phyloP scores from a whole-genome alignment of 2,113 vertebrate genomes.

The Microcebus lehilahytsara region DNA sequence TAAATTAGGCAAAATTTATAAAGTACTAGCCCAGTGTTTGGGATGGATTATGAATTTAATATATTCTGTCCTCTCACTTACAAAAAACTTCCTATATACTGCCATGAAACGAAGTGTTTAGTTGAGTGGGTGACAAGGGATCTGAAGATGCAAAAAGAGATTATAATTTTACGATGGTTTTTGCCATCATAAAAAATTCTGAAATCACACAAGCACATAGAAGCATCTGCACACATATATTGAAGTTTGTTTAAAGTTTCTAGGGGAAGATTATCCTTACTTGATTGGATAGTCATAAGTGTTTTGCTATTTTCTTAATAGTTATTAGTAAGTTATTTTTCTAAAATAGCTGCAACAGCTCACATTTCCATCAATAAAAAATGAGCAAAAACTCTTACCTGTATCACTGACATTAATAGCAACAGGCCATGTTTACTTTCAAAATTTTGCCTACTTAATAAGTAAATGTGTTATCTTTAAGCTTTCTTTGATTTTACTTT shows the following conservation, averaged over 20 bases:
- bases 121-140: background rate
- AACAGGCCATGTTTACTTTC: background rate
- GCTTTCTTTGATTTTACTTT: background rate
- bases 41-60: background rate
- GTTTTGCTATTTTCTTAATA: background rate
- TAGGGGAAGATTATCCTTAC: background rate
- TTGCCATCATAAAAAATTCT: background rate
- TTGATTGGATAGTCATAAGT: background rate
- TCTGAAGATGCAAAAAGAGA: background rate
- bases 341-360: background rate
- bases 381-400: background rate
- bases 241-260: background rate
- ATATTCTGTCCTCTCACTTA: background rate
- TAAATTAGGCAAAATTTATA: background rate
- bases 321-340: background rate
- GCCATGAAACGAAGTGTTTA: background rate
- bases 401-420: rapidly evolving
- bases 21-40: background rate
- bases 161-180: background rate
- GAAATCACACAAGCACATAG: background rate
- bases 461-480: background rate
- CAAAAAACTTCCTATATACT: background rate
- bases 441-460: background rate
- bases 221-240: background rate
- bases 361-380: background rate